Evolutionary conservation across 1,140 invertebrate genomes (phyloP), one percentile per base, ranked within the genome.

Genomic region (Palaemon carinicauda): DNA sequence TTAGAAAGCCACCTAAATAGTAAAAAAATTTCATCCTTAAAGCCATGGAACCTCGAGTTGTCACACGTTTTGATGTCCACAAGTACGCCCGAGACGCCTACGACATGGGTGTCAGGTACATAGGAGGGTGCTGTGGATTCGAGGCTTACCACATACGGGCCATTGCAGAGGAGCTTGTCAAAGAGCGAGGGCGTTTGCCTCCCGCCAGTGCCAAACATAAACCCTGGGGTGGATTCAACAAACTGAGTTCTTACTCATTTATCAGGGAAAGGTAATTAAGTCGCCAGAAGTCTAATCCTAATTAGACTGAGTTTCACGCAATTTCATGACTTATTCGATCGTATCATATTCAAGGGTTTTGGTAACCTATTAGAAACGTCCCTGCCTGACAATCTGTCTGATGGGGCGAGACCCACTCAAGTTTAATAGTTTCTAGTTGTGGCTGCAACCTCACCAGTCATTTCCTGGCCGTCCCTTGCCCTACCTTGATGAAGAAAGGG

Each of bases 121-220:
- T 92, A 65, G 91, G 91, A 21, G 91, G 91, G 5, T 92, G 91
- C 56, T 92, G 91, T 81, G 89, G 87, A 17, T 91, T 92, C 56
- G 91, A 92, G 73, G 89, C 92, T 0, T 92, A 92, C 80, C 92
- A 92, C 88, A 91, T 92, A 54, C 82, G 71, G 10, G 92, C 92
- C n/a, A 89, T 92, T 54, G 90, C 91, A 12, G 91, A 92, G 82
- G 92, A 92, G 77, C 87, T 92, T 41, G 86, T 88, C 10, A 71
- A 88, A 52, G 92, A 91, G 65, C 74, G 91, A 54, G 86, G 80
- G 2, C 77, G 87, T 29, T 19, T 82, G 14, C 90, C 91, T 1
- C 33, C 71, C 7, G 91, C 89, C 29, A 90, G 89, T 15, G 89
- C 90, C 29, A 92, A 92, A 79, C 91, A 92, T 56, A 89, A 90